These are phyloP conservation scores for Pandemis heparana DNA, from an alignment of 2,888 invertebrate species.

Conservation along the genomic window DNA sequence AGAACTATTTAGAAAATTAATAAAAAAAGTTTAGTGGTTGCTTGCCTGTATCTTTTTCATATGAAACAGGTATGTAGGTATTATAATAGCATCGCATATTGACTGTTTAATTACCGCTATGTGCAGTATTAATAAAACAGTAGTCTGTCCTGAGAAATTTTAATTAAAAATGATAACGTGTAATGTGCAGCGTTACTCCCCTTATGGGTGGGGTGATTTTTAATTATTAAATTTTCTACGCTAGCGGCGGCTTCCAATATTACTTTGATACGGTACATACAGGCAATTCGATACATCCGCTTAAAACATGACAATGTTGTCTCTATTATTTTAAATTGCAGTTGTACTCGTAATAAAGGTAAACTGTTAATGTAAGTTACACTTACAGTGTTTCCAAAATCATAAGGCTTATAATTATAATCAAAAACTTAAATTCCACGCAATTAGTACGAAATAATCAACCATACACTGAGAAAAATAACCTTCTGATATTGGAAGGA, in stretches of 20 bases:
- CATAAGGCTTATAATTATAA: background rate
- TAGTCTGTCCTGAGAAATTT: conserved; percentile 65
- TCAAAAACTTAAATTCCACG: background rate
- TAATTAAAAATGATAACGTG: conserved; percentile 82
- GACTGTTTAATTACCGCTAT: conserved; percentile 31
- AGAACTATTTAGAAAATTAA: background rate
- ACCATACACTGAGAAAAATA: no score
- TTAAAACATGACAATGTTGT: conserved; percentile 8
- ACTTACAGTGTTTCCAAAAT: background rate
- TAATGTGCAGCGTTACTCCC: conserved; percentile 73
- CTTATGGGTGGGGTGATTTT: conserved; percentile 79
- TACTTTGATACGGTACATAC: conserved; percentile 69
- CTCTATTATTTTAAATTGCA: background rate
- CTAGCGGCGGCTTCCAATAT: conserved; percentile 74
- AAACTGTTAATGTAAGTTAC: background rate
- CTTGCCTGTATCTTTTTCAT: conserved; percentile 3
- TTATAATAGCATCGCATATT: conserved; percentile 15
- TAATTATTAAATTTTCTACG: conserved; percentile 84
- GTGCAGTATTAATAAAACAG: conserved; percentile 57
- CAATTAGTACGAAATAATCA: background rate
- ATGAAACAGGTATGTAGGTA: conserved; percentile 10
- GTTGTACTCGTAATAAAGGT: background rate
- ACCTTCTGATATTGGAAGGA: no score
- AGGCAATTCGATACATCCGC: conserved; percentile 9
- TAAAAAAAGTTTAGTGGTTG: background rate